Evolutionary conservation across 2,797 vertebrate genomes (phyloP).

Genomic region (Champsocephalus gunnari): DNA sequence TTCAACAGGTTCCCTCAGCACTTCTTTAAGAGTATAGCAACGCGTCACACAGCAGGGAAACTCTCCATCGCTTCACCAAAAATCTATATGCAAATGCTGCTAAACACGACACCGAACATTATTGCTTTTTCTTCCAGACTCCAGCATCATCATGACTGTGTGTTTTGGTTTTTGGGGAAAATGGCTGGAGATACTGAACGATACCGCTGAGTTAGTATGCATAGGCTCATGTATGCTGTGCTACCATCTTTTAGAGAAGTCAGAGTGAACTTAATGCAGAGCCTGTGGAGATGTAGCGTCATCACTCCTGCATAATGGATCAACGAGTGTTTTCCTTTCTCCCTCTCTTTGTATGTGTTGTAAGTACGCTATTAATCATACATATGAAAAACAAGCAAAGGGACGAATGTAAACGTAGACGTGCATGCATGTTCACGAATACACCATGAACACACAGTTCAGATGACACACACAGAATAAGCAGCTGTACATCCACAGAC

Average conservation of each 20-base stretch:
- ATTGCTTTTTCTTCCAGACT: conserved; percentile 29
- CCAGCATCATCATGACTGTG: neutral
- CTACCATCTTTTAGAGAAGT: conserved; percentile 41
- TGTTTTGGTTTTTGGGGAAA: conserved; percentile 12
- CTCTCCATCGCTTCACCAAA: neutral
- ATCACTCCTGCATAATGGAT: conserved; percentile 69
- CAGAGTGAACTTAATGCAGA: conserved; percentile 54
- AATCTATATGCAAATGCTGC: conserved; percentile 3
- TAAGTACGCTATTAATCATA: conserved; percentile 61
- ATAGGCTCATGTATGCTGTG: conserved; percentile 61
- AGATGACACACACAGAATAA: neutral
- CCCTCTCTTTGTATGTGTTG: conserved; percentile 26
- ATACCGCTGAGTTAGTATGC: conserved; percentile 64
- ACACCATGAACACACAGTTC: neutral
- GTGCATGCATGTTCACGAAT: neutral
- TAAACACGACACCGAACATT: conserved; percentile 29
- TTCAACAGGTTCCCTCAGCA: neutral
- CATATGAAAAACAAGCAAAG: conserved; percentile 16
- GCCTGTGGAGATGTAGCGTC: conserved; percentile 63
- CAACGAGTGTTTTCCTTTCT: conserved; percentile 42
- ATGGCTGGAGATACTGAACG: conserved; percentile 34
- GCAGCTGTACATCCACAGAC: neutral
- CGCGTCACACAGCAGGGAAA: neutral
- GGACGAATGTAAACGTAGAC: conserved; percentile 18
- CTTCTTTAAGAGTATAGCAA: neutral